A percentile compares a stretch with the other conserved stretches of the same genome.
Evolutionary conservation across 2,797 vertebrate genomes (phyloP).

Genomic region (Esox masquinongy): DNA sequence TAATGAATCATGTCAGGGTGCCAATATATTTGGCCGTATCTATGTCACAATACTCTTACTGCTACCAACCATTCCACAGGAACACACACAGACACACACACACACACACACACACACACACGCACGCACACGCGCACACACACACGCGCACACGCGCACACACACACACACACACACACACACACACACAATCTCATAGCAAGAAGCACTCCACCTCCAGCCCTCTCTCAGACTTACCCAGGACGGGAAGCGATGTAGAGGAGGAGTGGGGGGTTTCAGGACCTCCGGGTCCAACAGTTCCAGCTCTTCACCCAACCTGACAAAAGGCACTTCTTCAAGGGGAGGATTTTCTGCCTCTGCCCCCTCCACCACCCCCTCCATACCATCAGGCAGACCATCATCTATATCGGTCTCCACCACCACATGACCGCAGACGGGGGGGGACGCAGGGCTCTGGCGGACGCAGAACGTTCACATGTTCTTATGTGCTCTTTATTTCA

Average conservation of each 20-base stretch:
- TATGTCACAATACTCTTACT: not conserved
- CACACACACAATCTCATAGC: not conserved
- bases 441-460: slow-evolving; percentile 49
- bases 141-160: too few relatives aligned
- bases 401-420: slow-evolving; percentile 75
- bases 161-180: too few relatives aligned
- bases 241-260: slow-evolving; percentile 90
- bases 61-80: not conserved
- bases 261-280: slow-evolving; percentile 90
- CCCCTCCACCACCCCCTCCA: slow-evolving; percentile 73
- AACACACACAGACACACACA: too few relatives aligned
- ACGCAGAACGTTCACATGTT: slow-evolving; percentile 39
- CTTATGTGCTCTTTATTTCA: too few relatives aligned
- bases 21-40: not conserved
- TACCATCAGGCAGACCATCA: slow-evolving; percentile 63
- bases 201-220: not conserved
- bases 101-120: too few relatives aligned
- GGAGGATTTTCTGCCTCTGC: slow-evolving; percentile 26
- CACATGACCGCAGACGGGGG: slow-evolving; percentile 76
- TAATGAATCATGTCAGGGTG: not conserved
- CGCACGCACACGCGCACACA: too few relatives aligned
- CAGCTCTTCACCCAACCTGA: slow-evolving; percentile 63
- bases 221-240: slow-evolving; percentile 79
- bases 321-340: slow-evolving; percentile 56
- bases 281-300: slow-evolving; percentile 66